Conservation (phyloP, 2,888 invertebrate species). For the Linnaemya vulpina region DNA sequence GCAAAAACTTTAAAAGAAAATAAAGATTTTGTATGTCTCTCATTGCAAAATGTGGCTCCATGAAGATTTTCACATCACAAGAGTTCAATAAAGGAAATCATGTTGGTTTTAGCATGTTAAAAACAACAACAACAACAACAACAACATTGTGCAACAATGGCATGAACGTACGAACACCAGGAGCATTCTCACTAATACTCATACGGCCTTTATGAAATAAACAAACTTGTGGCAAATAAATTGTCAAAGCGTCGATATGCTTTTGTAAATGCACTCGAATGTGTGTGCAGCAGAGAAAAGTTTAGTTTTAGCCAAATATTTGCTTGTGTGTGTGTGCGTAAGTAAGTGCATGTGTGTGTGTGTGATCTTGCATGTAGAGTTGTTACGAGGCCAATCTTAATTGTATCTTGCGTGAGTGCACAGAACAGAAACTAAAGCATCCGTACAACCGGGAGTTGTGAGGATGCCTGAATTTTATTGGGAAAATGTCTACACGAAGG, state of each 20-base stretch:
- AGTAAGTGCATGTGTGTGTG: neutral
- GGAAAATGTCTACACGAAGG: too few species aligned
- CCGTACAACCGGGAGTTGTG: too few species aligned
- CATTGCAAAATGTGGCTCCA: neutral
- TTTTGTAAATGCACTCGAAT: neutral
- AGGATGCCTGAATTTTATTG: too few species aligned
- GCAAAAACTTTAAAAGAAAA: too few species aligned
- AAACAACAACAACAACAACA: slow-evolving; percentile 9
- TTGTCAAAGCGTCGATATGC: slow-evolving; percentile 4
- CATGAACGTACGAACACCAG: neutral
- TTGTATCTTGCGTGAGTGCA: too few species aligned
- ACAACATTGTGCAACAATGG: neutral
- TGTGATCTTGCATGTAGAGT: neutral
- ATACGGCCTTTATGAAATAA: slow-evolving; percentile 11
- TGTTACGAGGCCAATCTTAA: neutral
- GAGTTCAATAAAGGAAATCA: slow-evolving; percentile 14
- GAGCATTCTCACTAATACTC: slow-evolving; percentile 3
- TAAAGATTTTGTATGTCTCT: neutral
- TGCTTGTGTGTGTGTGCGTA: neutral
- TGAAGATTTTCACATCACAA: slow-evolving; percentile 12
- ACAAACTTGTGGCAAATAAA: slow-evolving; percentile 33
- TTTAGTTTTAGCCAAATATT: slow-evolving; percentile 18
- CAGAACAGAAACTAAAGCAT: too few species aligned
- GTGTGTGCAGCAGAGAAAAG: neutral
- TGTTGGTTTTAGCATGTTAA: slow-evolving; percentile 5